Base-by-base conservation (phyloP, 2,888 invertebrate genomes). In the Andricus curvator region DNA sequence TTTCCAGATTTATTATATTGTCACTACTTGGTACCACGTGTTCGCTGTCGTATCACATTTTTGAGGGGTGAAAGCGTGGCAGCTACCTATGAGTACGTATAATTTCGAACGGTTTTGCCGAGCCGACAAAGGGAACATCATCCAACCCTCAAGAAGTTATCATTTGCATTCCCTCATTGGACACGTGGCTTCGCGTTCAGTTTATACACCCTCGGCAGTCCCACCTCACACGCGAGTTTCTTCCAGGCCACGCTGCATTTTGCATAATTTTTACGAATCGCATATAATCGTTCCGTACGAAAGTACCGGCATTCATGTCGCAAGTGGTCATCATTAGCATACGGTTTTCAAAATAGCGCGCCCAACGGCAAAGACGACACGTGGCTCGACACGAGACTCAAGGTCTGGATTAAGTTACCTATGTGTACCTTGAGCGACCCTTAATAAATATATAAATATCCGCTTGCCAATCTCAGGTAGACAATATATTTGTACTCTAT, bases 251-350 rank as follows among this genome's bases (percentile, higher is more conserved):
- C 68, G 78, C 83, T 85, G 84, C 81, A 84, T 85, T 89, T 90
- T 88, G 90, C 90, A 90, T 90, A 90, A 90, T 90, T 90, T 90
- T 90, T 85, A 88, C 86, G 88, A 89, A 89, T 88, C 89, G 88
- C 88, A 86, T 86, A 86, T 88, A 89, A 89, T 89, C 88, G 87
- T 86, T 81, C 65, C 78, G 77, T 81, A 82, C 80, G 84, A 83
- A 83, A 83, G 81, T 84, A 84, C 82, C 77, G 82, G 83, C 82
- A 85, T 84, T 85, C 83, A 78, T 84, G 81, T 84, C 82, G 79
- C 83, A 81, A 80, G 80, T 84, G 82, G 79, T 77, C 80, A 76
- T 56, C 79, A 90, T 90, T 90, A 90, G 85, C 90, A 90, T 90
- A 88, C 85, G 85, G 84, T 88, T 88, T 87, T 87, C 85, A 84